Base-by-base conservation (phyloP, 1,140 invertebrate species). In the Pseudobourletiella spinata region DNA sequence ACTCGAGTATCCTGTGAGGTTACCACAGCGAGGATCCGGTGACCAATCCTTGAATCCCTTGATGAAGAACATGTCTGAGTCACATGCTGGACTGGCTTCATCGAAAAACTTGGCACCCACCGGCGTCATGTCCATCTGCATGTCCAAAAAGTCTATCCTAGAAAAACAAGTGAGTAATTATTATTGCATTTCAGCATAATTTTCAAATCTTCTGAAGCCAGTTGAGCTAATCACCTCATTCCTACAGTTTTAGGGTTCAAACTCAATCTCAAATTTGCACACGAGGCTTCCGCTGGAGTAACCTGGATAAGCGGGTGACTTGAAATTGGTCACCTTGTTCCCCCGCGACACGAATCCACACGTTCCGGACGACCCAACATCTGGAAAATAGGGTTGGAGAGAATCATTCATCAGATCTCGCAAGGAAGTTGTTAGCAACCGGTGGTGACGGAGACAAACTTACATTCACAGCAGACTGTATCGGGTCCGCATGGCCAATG, bases 11-110 rank as follows among this genome's bases (percentile, higher is more conserved):
- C 62, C 62, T 2, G 58, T 67, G 1, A 67, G 46, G 56, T 67
- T 67, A 24, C 66, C 66, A 32, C 66, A 67, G 35, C 66, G 30
- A 18, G 58, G 32, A 42, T 67, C 66, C 1, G 66, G 66, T 8
- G 57, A 50, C 61, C 61, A 67, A 25, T 62, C 58, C 16, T 57
- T 48, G 56, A 67, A 67, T 16, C 65, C 65, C 54, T 60, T 62
- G 24, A 67, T 63, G 51, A 67, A 63, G 24, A 67, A 43, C 57
- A 67, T 63, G 39, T 67, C 65, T 0, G 65, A 67, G 43, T 64
- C 65, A 54, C 65, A 67, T 30, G 57, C 51, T 26, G 65, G 42
- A 29, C 50, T 48, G 42, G 52, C 46, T 32, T 60, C 57, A 20
- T 42, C 29, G n/a, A 44, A 51, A 18, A 29, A 20, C 26, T 22